These are phyloP conservation scores for Alitta virens DNA, from an alignment of 2,888 invertebrate genomes.

Conservation along the genomic window DNA sequence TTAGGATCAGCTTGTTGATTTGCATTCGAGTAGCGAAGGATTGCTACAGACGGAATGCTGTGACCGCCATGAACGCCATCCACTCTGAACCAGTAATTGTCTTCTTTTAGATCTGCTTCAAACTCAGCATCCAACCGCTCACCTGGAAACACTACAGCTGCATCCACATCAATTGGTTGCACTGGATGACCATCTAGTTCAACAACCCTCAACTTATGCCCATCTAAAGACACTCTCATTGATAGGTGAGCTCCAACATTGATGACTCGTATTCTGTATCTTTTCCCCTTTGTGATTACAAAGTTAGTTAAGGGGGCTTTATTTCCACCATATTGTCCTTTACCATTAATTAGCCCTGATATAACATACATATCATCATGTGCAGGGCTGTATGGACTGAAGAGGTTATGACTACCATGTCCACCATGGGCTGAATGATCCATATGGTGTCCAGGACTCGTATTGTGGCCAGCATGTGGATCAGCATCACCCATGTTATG, in stretches of 20 bases:
- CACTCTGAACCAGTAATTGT: slow-evolving; percentile 5
- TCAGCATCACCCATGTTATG: too few relatives aligned
- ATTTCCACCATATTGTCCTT: neutral
- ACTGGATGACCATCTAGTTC: slow-evolving; percentile 4
- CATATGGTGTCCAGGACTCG: too few relatives aligned
- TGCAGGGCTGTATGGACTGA: neutral
- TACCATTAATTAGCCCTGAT: slow-evolving; percentile 8
- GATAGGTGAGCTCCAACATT: slow-evolving; percentile 4
- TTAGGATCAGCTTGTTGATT: neutral
- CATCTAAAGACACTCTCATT: slow-evolving; percentile 1
- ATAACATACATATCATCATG: neutral
- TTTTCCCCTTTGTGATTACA: neutral
- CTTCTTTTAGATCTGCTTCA: neutral
- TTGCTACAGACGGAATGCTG: neutral
- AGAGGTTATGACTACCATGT: neutral
- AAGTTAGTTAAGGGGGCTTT: neutral
- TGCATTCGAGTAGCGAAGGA: neutral
- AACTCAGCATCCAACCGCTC: slow-evolving; percentile 3
- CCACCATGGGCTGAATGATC: neutral
- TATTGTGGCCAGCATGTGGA: too few relatives aligned
- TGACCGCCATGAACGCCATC: neutral
- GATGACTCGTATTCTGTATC: neutral
- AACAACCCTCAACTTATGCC: slow-evolving; percentile 1
- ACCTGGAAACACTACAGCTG: neutral
- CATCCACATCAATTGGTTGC: neutral